These are phyloP conservation scores for Xestia rhomboidea DNA, from an alignment of 2,888 invertebrate species.

Conservation along the genomic window DNA sequence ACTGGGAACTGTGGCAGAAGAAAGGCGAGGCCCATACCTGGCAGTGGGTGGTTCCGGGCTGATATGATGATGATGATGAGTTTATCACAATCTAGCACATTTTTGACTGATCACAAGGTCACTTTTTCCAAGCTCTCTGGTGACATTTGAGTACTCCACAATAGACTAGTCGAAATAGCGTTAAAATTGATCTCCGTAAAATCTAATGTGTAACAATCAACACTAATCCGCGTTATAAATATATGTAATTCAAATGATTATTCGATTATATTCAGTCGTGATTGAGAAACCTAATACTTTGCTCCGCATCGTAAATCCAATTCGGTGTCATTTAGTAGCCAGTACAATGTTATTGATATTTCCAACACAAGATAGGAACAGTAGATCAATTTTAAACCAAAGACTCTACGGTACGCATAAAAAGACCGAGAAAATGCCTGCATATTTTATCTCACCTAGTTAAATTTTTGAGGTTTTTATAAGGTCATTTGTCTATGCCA, in stretches of 20 bases:
- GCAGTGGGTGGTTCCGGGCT: neutral
- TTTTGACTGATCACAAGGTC: neutral
- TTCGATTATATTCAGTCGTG: slow-evolving; percentile 41
- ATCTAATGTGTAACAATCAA: neutral
- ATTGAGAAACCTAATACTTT: slow-evolving; percentile 46
- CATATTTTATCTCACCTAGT: neutral
- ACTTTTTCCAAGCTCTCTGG: neutral
- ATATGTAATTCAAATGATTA: slow-evolving; percentile 43
- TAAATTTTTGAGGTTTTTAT: neutral
- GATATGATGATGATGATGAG: no score
- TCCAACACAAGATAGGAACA: neutral
- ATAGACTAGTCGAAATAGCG: neutral
- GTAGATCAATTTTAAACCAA: neutral
- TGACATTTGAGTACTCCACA: neutral
- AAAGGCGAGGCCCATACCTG: neutral
- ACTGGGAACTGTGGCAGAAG: neutral
- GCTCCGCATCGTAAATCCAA: slow-evolving; percentile 39
- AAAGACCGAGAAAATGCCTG: neutral
- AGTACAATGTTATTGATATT: slow-evolving; percentile 22
- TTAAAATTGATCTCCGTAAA: neutral
- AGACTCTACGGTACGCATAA: neutral
- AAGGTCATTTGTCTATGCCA: neutral
- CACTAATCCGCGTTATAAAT: slow-evolving; percentile 2
- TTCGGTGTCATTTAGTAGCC: slow-evolving; percentile 33
- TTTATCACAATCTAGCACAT: neutral